These are phyloP conservation scores for Amphilophus citrinellus DNA, from an alignment of 2,113 vertebrate genomes.

Conservation along the genomic window DNA sequence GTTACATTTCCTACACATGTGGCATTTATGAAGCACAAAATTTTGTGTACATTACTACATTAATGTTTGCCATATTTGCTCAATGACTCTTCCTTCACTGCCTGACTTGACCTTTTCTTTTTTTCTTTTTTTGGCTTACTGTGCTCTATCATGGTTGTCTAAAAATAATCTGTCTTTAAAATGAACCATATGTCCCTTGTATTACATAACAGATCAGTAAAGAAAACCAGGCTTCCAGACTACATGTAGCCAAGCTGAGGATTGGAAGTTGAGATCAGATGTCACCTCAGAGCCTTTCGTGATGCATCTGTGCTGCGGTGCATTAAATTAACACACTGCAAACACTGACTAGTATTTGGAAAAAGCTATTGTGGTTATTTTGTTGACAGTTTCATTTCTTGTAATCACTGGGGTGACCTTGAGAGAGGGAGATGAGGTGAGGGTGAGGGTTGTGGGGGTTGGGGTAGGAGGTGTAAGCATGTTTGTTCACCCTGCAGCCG, in stretches of 20 bases:
- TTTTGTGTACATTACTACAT: slow-evolving; percentile 20
- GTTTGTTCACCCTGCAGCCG: slow-evolving; percentile 14
- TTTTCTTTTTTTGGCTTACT: slow-evolving; percentile 43
- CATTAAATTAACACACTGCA: background rate
- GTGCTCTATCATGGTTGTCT: slow-evolving; percentile 58
- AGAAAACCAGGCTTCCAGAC: slow-evolving; percentile 30
- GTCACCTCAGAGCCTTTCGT: slow-evolving; percentile 13
- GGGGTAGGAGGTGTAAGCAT: background rate
- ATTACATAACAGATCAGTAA: slow-evolving; percentile 72
- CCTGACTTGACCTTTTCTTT: slow-evolving; percentile 46
- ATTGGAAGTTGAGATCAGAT: slow-evolving; percentile 8
- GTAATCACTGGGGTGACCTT: slow-evolving; percentile 45
- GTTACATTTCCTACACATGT: slow-evolving; percentile 66
- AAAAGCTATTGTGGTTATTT: slow-evolving; percentile 24
- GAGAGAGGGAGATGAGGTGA: slow-evolving; percentile 15
- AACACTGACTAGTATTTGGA: slow-evolving; percentile 24
- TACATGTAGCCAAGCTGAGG: background rate
- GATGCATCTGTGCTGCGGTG: background rate
- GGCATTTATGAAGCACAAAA: slow-evolving; percentile 49
- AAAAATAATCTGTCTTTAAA: slow-evolving; percentile 82
- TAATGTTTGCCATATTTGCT: slow-evolving; percentile 44
- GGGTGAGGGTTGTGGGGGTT: background rate
- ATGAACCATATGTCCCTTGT: slow-evolving; percentile 71
- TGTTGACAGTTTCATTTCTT: slow-evolving; percentile 45
- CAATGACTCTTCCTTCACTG: slow-evolving; percentile 43